A percentile compares a stretch with the other conserved stretches of the same genome.
phyloP scores from a whole-genome alignment of 2,113 vertebrate species.

The Tetrax tetrax region DNA sequence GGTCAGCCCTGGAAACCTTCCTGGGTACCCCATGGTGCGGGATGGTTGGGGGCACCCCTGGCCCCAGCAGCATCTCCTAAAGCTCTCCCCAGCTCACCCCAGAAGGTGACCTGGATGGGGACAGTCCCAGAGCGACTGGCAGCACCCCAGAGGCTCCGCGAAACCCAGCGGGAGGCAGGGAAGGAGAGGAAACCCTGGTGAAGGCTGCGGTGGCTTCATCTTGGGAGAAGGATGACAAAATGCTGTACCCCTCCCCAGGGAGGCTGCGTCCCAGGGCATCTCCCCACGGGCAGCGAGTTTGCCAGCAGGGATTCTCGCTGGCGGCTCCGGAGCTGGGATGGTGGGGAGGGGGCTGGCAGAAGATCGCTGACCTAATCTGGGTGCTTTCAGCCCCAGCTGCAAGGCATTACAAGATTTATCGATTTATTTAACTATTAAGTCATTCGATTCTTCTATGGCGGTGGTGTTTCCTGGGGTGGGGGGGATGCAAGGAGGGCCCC shows the following conservation, averaged over 20 bases:
- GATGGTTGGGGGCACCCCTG: neutral
- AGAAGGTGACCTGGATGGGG: neutral
- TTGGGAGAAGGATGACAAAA: neutral
- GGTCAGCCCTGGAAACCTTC: neutral
- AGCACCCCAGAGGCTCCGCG: fast-evolving
- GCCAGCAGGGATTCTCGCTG: neutral
- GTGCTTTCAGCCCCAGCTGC: neutral
- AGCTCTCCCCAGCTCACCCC: no score
- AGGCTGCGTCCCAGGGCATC: neutral
- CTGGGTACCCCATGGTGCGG: neutral
- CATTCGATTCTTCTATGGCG: neutral
- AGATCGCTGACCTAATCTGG: neutral
- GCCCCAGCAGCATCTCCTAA: neutral
- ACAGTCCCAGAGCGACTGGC: fast-evolving
- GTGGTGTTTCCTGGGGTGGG: neutral
- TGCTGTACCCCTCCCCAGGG: fast-evolving
- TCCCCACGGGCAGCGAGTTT: neutral
- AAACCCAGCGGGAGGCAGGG: neutral
- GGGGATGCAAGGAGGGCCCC: neutral
- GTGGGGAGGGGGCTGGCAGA: neutral
- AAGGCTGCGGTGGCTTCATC: neutral
- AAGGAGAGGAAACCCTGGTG: neutral
- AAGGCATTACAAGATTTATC: constrained; percentile 18
- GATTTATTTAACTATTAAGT: neutral
- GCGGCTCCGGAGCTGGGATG: neutral